Base-by-base conservation (phyloP, 2,113 vertebrate genomes). In the Muntiacus reevesi region DNA sequence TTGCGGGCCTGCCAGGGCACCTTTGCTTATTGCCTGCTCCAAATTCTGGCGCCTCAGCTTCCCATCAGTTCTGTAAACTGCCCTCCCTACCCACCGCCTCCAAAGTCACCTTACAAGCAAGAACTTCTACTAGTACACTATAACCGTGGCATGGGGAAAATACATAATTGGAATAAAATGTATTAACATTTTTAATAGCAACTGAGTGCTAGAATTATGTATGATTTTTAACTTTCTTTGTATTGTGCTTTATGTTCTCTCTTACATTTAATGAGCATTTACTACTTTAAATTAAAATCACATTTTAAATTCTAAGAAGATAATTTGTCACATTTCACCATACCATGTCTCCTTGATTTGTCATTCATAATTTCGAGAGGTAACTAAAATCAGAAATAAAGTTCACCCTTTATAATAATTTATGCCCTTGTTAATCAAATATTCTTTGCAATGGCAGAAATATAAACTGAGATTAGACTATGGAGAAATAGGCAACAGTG, bases 371-470 rank as follows among this genome's bases (percentile, higher is more conserved):
- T 88, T 76, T 89, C 85, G 84, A 88, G 87, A 97, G 52, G 96
- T 97, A 92, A 89, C 54, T 88, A 87, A 33, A 96, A 74, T 95
- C 85, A 98, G 82, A 96, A 96, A 95, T 60, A 94, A 87, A 94
- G 85, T 93, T 97, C 81, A 97, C 89, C 45, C 82, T 96, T 85
- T 91, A 36, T 85, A 60, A 91, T 92, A 86, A 96, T 97, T 98
- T 98, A 98, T 94, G 52, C 76, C n/a, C 55, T 97, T 87, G 11
- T 86, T 50, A 59, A 81, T 89, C 89, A 95, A 98, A 97, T 96
- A 91, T 90, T 71, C 60, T 98, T 94, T 98, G 45, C 57, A 95
- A 52, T 96, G 96, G 78, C 94, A 98, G 94, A 97, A 98, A 52
- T 21, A 1, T 91, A 98, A 98, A 97, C 86, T 96, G 98, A 98